Evolutionary conservation across 2,888 invertebrate genomes (phyloP).

Genomic region (Scelioninae gen. 1): DNA sequence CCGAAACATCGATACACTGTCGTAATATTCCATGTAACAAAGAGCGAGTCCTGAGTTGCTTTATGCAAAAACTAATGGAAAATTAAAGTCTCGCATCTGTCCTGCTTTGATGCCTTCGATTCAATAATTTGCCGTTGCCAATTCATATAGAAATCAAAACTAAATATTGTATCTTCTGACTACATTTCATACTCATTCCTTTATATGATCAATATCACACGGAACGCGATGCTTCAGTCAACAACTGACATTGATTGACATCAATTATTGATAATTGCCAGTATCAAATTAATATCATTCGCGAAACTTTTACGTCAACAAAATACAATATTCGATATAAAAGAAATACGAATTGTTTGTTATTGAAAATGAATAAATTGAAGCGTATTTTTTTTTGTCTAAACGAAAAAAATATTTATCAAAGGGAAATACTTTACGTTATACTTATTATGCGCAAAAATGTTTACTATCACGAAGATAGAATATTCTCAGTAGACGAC

Average conservation of each 20-base stretch:
- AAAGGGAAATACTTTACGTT: too few species aligned
- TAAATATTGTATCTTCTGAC: slow-evolving; percentile 3
- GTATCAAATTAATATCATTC: slow-evolving; percentile 16
- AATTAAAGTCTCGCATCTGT: neutral
- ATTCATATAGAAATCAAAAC: slow-evolving; percentile 3
- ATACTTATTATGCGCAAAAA: too few species aligned
- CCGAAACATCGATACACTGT: too few species aligned
- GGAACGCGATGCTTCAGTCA: neutral
- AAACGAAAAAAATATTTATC: neutral
- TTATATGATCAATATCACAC: slow-evolving; percentile 6
- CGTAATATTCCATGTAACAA: too few species aligned
- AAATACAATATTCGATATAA: neutral
- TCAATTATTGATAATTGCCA: slow-evolving; percentile 7
- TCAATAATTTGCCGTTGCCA: neutral
- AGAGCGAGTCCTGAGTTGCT: neutral
- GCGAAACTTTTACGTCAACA: neutral
- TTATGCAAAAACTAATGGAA: neutral
- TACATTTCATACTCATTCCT: neutral
- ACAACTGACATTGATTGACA: slow-evolving; percentile 17
- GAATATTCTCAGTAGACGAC: slow-evolving; percentile 1
- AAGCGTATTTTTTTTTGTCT: too few species aligned
- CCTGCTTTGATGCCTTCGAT: slow-evolving; percentile 2
- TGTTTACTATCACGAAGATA: neutral
- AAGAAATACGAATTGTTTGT: neutral
- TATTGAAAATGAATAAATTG: neutral